Evolutionary conservation across 64 coral and sea anemone genomes (phyloP).

Genomic region (Platygyra sinensis): DNA sequence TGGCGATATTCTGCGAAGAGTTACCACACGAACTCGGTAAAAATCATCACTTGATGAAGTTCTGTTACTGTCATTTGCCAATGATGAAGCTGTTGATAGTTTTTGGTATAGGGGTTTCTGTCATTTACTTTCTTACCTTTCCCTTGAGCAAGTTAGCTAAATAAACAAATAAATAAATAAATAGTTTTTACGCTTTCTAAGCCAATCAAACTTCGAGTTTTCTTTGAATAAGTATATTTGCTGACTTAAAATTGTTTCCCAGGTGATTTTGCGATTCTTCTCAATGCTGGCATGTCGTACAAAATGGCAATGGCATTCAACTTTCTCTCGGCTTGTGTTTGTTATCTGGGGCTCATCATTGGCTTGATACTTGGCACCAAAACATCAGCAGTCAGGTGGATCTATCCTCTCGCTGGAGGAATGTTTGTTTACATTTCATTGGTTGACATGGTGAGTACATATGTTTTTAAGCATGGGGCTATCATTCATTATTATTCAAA

Average conservation of each 20-base stretch:
- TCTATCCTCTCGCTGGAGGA: slow-evolving; percentile 57
- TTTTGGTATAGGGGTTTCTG: no score
- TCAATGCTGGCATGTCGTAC: slow-evolving; percentile 54
- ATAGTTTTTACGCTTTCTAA: no score
- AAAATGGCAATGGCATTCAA: slow-evolving; percentile 58
- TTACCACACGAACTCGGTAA: slow-evolving; percentile 94
- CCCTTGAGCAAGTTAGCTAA: no score
- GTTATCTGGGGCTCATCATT: slow-evolving; percentile 50
- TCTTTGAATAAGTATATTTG: no score
- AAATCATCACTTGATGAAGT: no score
- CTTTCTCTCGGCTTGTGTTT: slow-evolving; percentile 42
- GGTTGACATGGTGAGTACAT: slow-evolving; percentile 55
- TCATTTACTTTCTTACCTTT: no score
- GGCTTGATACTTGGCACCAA: slow-evolving; percentile 34
- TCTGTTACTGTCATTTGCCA: no score
- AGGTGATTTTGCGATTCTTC: slow-evolving; percentile 64
- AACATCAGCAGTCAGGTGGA: slow-evolving; percentile 35
- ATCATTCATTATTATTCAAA: no score
- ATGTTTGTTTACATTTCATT: slow-evolving; percentile 66
- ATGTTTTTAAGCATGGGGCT: no score
- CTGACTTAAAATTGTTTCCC: neutral
- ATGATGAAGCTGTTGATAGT: no score
- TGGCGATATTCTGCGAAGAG: slow-evolving; percentile 98
- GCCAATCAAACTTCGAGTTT: no score
- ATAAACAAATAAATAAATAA: no score